Evolutionary conservation across 2,113 vertebrate genomes (phyloP).

Genomic region (Sula dactylatra): DNA sequence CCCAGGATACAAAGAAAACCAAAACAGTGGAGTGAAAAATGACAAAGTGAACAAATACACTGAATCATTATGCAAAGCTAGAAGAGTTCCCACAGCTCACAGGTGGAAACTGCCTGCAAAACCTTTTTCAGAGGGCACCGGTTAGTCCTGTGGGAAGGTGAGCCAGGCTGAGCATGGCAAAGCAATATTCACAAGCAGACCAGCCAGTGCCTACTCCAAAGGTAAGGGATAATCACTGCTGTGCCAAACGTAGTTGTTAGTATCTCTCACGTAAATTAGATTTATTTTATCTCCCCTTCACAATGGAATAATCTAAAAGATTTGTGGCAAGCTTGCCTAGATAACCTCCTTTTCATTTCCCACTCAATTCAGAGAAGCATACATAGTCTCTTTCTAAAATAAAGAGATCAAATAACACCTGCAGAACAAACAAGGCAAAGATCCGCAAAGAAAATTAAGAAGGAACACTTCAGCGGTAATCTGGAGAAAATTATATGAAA

Average conservation of each 20-base stretch:
- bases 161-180: background rate
- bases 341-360: background rate
- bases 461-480: background rate
- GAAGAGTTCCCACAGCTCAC: background rate
- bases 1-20: background rate
- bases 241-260: background rate
- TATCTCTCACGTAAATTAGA: background rate
- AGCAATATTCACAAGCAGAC: background rate
- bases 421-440: background rate
- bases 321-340: background rate
- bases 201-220: background rate
- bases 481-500: background rate
- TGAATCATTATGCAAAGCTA: background rate
- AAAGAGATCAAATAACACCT: background rate
- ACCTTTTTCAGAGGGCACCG: background rate
- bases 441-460: background rate
- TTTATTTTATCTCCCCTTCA: background rate
- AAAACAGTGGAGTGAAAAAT: background rate
- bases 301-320: background rate
- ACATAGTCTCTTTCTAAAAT: background rate
- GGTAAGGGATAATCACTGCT: background rate
- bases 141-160: background rate
- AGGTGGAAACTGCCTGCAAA: background rate
- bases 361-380: background rate
- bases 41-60: rapidly evolving